A percentile compares a stretch with the other conserved stretches of the same genome.
phyloP scores from a whole-genome alignment of 2,113 vertebrate genomes.

The Meleagris gallopavo region DNA sequence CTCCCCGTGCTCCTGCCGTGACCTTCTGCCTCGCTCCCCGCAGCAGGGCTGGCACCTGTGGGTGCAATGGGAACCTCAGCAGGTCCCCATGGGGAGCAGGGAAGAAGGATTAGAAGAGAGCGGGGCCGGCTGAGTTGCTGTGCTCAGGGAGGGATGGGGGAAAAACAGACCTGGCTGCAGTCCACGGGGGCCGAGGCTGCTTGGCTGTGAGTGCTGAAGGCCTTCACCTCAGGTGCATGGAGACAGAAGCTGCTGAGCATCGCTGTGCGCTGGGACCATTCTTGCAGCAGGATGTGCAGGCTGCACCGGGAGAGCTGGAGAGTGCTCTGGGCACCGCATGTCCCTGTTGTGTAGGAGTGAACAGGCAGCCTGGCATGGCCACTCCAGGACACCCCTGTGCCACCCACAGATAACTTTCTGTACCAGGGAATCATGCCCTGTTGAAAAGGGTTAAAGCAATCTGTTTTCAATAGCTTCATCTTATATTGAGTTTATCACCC shows the following conservation, averaged over 20 bases:
- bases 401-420: not conserved
- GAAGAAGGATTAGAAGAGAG: not conserved
- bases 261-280: no score
- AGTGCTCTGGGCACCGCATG: not conserved
- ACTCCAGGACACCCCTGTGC: not conserved
- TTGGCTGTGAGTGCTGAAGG: not conserved
- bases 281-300: not conserved
- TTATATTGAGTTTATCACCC: not conserved
- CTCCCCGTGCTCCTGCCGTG: rapidly evolving
- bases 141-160: not conserved
- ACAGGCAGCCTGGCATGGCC: no score
- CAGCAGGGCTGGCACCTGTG: not conserved
- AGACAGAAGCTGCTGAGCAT: no score
- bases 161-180: not conserved
- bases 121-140: rapidly evolving
- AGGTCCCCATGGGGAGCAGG: rapidly evolving
- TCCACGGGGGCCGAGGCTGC: not conserved
- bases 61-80: not conserved
- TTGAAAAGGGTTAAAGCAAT: not conserved
- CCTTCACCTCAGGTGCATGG: not conserved
- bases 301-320: rapidly evolving
- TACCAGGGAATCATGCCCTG: rapidly evolving
- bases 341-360: not conserved
- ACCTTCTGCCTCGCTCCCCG: not conserved
- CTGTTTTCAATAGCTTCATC: not conserved